Percentiles rank a stretch among this genome's conserved stretches.
These are phyloP conservation scores for Agrilus planipennis DNA, from an alignment of 1,140 invertebrate species.

Conservation along the genomic window DNA sequence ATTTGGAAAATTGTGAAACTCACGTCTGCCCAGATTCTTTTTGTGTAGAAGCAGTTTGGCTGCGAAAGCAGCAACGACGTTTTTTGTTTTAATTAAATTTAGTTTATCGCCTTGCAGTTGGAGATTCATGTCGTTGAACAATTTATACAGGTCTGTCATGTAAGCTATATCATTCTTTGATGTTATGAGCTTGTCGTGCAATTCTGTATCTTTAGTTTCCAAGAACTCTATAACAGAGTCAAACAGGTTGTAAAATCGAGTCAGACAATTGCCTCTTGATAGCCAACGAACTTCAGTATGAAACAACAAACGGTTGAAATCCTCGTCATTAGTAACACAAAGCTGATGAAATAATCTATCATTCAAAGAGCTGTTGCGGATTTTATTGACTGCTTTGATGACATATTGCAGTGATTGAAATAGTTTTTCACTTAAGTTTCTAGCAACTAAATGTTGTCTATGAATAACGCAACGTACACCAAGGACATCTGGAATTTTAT, in stretches of 20 bases:
- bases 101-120: slow-evolving; percentile 15
- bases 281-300: slow-evolving; percentile 29
- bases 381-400: slow-evolving; percentile 13
- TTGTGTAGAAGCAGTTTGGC: background rate
- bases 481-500: slow-evolving; percentile 16
- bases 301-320: slow-evolving; percentile 9
- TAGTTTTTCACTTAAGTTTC: slow-evolving; percentile 12
- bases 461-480: slow-evolving; percentile 17
- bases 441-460: slow-evolving; percentile 12
- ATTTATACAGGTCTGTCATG: slow-evolving; percentile 24
- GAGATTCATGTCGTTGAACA: slow-evolving; percentile 20
- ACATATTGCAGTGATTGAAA: slow-evolving; percentile 14
- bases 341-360: slow-evolving; percentile 26
- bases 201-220: slow-evolving; percentile 19
- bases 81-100: slow-evolving; percentile 7
- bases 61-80: slow-evolving; percentile 2
- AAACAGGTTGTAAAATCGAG: slow-evolving; percentile 29
- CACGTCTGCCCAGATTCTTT: background rate
- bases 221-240: slow-evolving; percentile 26
- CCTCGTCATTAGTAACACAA: slow-evolving; percentile 26
- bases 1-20: slow-evolving; percentile 4
- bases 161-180: slow-evolving; percentile 20
- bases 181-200: slow-evolving; percentile 12
- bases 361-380: slow-evolving; percentile 10
- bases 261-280: slow-evolving; percentile 29